These are phyloP conservation scores for Kryptopterus vitreolus DNA, from an alignment of 2,797 vertebrate genomes.

Conservation along the genomic window DNA sequence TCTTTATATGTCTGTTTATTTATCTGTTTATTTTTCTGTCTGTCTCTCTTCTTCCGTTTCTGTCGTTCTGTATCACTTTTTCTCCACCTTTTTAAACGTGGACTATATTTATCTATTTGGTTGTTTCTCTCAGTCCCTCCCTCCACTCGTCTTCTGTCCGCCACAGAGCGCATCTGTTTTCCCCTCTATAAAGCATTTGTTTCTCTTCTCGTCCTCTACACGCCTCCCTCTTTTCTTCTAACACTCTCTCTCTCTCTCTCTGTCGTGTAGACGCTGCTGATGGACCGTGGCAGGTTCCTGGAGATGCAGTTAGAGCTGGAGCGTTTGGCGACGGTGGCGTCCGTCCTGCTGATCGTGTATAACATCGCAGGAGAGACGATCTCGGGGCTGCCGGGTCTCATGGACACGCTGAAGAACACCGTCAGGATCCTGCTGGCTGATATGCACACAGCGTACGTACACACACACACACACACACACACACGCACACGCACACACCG, in stretches of 20 bases:
- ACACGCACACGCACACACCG: conserved; percentile 44
- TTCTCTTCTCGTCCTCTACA: not conserved
- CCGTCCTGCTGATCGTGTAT: conserved; percentile 85
- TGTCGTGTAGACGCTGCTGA: conserved; percentile 83
- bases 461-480: too few species aligned
- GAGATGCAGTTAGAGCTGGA: conserved; percentile 86
- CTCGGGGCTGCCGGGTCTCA: conserved; percentile 79
- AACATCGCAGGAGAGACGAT: conserved; percentile 79
- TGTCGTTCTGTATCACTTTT: not conserved
- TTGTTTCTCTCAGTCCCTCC: not conserved
- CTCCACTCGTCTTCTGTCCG: not conserved
- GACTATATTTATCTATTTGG: not conserved
- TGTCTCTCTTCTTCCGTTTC: not conserved
- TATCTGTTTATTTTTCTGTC: not conserved
- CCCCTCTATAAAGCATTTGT: not conserved
- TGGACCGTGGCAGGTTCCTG: conserved; percentile 91
- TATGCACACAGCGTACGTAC: conserved; percentile 83
- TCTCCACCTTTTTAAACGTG: not conserved
- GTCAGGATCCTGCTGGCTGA: conserved; percentile 81
- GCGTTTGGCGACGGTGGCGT: conserved; percentile 77
- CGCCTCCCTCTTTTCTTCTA: too few species aligned
- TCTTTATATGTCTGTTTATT: not conserved
- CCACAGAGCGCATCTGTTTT: not conserved
- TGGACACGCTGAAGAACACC: conserved; percentile 83
- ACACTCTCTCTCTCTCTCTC: not conserved